Conservation (phyloP, 2,888 invertebrate species). For the Megaustenia siamemsis region DNA sequence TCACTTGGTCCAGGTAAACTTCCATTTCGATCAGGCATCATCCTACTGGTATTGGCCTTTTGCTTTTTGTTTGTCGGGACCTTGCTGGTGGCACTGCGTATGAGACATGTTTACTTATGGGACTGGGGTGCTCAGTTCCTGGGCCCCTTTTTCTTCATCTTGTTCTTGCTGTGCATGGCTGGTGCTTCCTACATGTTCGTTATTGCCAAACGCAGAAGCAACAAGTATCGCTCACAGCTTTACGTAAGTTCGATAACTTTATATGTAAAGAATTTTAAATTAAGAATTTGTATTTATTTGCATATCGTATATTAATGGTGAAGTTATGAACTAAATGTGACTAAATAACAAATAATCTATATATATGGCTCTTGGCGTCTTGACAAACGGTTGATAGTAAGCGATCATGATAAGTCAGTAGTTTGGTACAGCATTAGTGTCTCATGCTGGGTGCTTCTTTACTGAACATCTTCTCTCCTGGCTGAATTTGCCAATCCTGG, state of each 20-base stretch:
- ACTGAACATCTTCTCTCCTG: too few species aligned
- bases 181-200: constrained; percentile 64
- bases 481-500: too few species aligned
- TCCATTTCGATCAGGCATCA: constrained; percentile 61
- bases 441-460: too few species aligned
- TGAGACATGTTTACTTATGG: constrained; percentile 72
- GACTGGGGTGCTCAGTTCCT: constrained; percentile 71
- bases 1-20: constrained; percentile 68
- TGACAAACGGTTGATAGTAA: too few species aligned
- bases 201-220: constrained; percentile 66
- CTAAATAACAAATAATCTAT: too few species aligned
- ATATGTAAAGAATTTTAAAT: neutral
- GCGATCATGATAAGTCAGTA: too few species aligned
- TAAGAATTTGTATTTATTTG: neutral
- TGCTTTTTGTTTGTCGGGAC: constrained; percentile 66
- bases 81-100: constrained; percentile 67
- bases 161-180: constrained; percentile 63
- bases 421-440: too few species aligned
- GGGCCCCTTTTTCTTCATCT: constrained; percentile 69
- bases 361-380: too few species aligned
- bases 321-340: too few species aligned
- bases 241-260: constrained; percentile 65
- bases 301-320: neutral
- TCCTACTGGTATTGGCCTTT: constrained; percentile 61
- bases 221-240: constrained; percentile 69